phyloP scores from a whole-genome alignment of 2,797 vertebrate genomes.

The Xyrichtys novacula region DNA sequence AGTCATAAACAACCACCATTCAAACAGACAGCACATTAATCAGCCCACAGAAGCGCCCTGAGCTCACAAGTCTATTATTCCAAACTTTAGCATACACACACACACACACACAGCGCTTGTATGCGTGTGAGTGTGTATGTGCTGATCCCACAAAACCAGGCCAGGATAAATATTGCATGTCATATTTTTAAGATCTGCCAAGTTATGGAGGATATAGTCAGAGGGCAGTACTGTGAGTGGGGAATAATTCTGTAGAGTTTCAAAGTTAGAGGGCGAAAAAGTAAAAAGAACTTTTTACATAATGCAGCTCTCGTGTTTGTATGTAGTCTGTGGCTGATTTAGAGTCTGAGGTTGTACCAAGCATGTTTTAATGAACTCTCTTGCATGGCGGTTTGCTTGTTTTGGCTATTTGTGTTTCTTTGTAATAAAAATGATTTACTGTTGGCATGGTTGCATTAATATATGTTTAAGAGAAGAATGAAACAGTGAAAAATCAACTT shows the following conservation, averaged over 20 bases:
- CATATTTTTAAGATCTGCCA: slow-evolving; percentile 45
- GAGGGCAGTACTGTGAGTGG: slow-evolving; percentile 8
- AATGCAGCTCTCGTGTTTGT: slow-evolving; percentile 14
- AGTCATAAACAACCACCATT: not conserved
- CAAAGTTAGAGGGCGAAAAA: slow-evolving; percentile 19
- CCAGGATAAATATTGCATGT: slow-evolving; percentile 59
- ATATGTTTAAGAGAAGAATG: slow-evolving; percentile 12
- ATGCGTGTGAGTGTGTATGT: slow-evolving; percentile 1
- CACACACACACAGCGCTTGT: not conserved
- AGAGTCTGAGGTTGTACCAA: slow-evolving; percentile 28
- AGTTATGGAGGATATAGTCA: slow-evolving; percentile 30
- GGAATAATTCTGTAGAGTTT: slow-evolving; percentile 18
- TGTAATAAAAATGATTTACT: slow-evolving; percentile 38
- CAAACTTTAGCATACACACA: slow-evolving; percentile 3
- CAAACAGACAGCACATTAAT: slow-evolving; percentile 9
- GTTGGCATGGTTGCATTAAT: slow-evolving; percentile 28
- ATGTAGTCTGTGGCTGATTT: slow-evolving; percentile 38
- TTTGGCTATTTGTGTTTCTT: slow-evolving; percentile 38
- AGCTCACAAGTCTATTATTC: slow-evolving; percentile 16
- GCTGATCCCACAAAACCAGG: slow-evolving; percentile 32
- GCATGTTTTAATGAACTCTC: slow-evolving; percentile 51
- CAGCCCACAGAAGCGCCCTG: slow-evolving; percentile 2
- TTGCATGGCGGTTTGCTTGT: slow-evolving; percentile 35
- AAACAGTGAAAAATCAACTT: not conserved
- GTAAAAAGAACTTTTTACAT: not conserved